Evolutionary conservation across 2,888 invertebrate species (phyloP).

Genomic region (Oasisia sp.): DNA sequence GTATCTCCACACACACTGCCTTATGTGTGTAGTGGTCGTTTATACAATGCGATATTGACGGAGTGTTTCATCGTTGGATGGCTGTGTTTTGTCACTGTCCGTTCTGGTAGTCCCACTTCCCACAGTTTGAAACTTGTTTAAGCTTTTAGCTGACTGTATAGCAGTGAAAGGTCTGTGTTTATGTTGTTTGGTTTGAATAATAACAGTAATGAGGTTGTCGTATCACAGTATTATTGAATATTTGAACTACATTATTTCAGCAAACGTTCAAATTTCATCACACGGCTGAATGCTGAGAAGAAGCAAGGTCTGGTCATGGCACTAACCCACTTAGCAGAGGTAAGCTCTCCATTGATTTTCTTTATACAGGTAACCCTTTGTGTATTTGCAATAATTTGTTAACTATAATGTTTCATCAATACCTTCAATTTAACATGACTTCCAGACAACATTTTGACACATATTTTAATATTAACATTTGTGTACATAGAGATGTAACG

Average conservation of each 20-base stretch:
- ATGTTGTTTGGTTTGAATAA: neutral
- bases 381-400: constrained; percentile 19
- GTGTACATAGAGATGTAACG: neutral
- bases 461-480: neutral
- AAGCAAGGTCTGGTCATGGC: constrained; percentile 76
- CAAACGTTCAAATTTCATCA: constrained; percentile 86
- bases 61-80: constrained; percentile 8
- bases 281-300: constrained; percentile 78
- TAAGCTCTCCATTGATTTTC: constrained; percentile 59
- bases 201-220: neutral
- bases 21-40: neutral
- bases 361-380: neutral
- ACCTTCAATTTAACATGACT: neutral
- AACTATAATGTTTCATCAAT: neutral
- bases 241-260: constrained; percentile 66
- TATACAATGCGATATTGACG: constrained; percentile 10
- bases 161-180: neutral
- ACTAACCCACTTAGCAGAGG: constrained; percentile 83
- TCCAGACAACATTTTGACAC: constrained; percentile 19
- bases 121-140: too few species aligned
- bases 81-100: neutral
- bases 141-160: neutral
- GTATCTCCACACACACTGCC: neutral
- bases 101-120: constrained; percentile 10
- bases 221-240: constrained; percentile 27